phyloP scores from a whole-genome alignment of 2,888 invertebrate genomes.

The Dicranocentrus wangi region DNA sequence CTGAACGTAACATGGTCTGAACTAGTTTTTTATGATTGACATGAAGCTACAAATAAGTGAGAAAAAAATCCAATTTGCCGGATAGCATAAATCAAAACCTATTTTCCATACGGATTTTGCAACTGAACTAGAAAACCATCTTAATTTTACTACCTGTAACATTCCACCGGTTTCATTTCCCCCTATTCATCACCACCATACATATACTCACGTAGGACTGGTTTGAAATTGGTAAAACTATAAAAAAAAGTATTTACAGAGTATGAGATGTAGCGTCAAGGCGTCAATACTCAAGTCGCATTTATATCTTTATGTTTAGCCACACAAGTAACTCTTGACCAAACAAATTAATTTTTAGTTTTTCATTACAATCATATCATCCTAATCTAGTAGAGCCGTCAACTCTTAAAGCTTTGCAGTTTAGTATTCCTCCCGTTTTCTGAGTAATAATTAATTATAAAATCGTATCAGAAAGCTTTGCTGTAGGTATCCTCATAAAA shows the following conservation, averaged over 20 bases:
- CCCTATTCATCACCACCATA: not conserved
- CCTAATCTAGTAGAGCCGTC: no score
- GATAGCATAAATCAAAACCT: not conserved
- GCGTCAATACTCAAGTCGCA: constrained; percentile 28
- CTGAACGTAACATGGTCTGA: not conserved
- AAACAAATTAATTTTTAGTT: no score
- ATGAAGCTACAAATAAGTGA: no score
- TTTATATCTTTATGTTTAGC: no score
- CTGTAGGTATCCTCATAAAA: constrained; percentile 34
- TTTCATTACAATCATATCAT: no score
- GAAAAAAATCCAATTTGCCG: no score
- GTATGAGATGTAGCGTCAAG: constrained; percentile 12
- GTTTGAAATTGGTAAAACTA: not conserved
- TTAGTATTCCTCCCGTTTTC: not conserved
- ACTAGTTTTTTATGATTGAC: not conserved
- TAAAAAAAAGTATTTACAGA: not conserved
- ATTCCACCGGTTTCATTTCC: not conserved
- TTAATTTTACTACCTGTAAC: not conserved
- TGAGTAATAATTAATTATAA: constrained; percentile 35
- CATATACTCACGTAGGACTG: no score
- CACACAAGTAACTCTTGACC: no score
- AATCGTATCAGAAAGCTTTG: constrained; percentile 25
- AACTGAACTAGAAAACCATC: no score
- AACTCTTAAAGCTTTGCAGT: no score
- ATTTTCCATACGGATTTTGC: not conserved